Percentiles rank a stretch among this genome's conserved stretches.
Evolutionary conservation across 2,888 invertebrate species (phyloP).

Genomic region (Zygogramma bicolorata): DNA sequence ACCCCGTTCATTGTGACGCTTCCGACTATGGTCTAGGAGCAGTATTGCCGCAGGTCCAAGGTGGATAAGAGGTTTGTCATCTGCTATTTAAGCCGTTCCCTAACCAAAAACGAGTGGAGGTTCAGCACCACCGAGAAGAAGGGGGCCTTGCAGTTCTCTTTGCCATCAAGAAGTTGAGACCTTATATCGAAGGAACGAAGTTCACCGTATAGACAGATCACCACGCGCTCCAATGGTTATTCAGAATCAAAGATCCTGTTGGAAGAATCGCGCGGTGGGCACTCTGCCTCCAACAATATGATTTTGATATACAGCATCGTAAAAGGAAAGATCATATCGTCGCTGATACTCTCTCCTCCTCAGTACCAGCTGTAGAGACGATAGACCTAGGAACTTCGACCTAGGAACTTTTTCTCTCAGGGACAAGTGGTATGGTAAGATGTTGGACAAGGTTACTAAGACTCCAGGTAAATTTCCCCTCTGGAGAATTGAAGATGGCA

Average conservation of each 20-base stretch:
- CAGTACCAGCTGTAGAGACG: background rate
- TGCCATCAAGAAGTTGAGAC: background rate
- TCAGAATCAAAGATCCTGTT: background rate
- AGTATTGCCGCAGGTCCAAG: conserved; percentile 22
- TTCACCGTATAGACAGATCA: background rate
- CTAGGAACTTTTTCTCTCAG: too few relatives aligned
- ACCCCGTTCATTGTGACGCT: conserved; percentile 41
- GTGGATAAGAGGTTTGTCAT: background rate
- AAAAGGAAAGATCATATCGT: conserved; percentile 16
- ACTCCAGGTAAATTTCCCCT: background rate
- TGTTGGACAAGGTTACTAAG: background rate
- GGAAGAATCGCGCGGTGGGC: conserved; percentile 9
- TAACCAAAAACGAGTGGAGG: background rate
- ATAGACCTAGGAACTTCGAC: background rate
- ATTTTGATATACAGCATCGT: conserved; percentile 9
- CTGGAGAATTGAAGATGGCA: conserved; percentile 6
- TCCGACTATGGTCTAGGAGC: conserved; percentile 21
- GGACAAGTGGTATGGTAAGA: conserved; percentile 13
- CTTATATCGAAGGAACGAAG: background rate
- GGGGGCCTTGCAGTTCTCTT: too few relatives aligned
- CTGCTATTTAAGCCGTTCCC: background rate
- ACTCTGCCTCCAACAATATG: background rate
- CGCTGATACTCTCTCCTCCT: background rate
- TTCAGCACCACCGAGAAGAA: background rate
- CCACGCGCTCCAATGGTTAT: background rate